These are phyloP conservation scores for Drosophila hawaiiensis DNA, from an alignment of 2,888 invertebrate species.

Conservation along the genomic window DNA sequence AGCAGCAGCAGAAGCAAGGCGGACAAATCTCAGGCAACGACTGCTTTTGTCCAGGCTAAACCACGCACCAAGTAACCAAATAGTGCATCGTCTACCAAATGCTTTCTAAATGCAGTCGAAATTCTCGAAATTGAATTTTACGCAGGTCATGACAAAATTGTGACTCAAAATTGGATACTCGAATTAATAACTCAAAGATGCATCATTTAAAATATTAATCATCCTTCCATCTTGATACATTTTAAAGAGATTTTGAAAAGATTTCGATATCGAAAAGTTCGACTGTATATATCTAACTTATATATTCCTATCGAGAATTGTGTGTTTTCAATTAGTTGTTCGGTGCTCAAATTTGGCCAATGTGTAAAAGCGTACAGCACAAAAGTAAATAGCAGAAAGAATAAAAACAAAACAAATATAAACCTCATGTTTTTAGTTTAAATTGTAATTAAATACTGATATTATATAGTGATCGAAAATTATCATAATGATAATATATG, in stretches of 20 bases:
- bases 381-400: slow-evolving; percentile 5
- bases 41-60: slow-evolving; percentile 58
- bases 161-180: background rate
- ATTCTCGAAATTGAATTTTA: background rate
- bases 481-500: slow-evolving; percentile 32
- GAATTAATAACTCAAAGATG: background rate
- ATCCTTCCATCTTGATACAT: background rate
- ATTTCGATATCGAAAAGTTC: background rate
- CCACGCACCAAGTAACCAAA: slow-evolving; percentile 79
- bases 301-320: slow-evolving; percentile 39
- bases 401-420: background rate
- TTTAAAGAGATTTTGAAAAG: background rate
- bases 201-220: background rate
- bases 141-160: background rate
- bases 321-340: slow-evolving; percentile 40
- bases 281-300: slow-evolving; percentile 7
- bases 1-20: slow-evolving; percentile 81
- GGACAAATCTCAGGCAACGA: slow-evolving; percentile 75
- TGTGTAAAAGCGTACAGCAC: slow-evolving; percentile 28
- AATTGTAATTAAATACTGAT: slow-evolving; percentile 63
- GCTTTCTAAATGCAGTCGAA: background rate
- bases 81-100: slow-evolving; percentile 40
- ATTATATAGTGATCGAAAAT: slow-evolving; percentile 16
- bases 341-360: slow-evolving; percentile 62
- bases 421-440: slow-evolving; percentile 76